Evolutionary conservation across 2,888 invertebrate genomes (phyloP), one percentile per base, ranked within the genome.

Genomic region (Cosmia pyralina): DNA sequence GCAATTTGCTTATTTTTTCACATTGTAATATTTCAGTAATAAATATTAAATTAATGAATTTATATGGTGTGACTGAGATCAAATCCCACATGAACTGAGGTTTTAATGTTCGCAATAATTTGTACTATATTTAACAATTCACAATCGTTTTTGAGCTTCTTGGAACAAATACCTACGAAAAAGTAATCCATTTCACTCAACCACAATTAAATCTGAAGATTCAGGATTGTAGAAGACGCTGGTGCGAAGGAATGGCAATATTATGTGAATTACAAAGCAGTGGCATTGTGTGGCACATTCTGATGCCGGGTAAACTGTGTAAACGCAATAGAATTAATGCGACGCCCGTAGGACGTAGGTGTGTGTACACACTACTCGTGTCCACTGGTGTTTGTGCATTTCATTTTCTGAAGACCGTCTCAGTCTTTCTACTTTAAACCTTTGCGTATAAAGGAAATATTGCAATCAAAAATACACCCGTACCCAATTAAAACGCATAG

Each of bases 291-390:
- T 60, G 48, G 67, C 62, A 68, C 75, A 84, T 82, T 84, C 79
- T 72, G 22, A 73, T 70, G 75, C 53, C 46, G 76, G 79, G 62
- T 68, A 62, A 74, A 57, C 72, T 55, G 57, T 73, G 53, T 70
- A 64, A 70, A 68, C 62, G 73, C 69, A 67, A 81, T 84, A 71
- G 78, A 81, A 81, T 84, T 70, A 81, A 72, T 84, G 75, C 75
- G 72, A 70, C 62, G 53, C 28, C 67, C 59, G 64, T 50, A 55
- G 48, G 64, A 50, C 64, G 72, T 57, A 65, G 48, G 48, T 50
- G 41, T 69, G 62, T 19, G 50, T 57, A 65, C 57, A 64, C 52
- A 59, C 53, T 57, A 52, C 55, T 52, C 44, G 41, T 59, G 68
- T 67, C 55, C 67, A 63, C 59, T 65, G 38, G 44, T 77, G 72